Evolutionary conservation across 1,140 invertebrate species (phyloP).

Genomic region (Calephelis nemesis): DNA sequence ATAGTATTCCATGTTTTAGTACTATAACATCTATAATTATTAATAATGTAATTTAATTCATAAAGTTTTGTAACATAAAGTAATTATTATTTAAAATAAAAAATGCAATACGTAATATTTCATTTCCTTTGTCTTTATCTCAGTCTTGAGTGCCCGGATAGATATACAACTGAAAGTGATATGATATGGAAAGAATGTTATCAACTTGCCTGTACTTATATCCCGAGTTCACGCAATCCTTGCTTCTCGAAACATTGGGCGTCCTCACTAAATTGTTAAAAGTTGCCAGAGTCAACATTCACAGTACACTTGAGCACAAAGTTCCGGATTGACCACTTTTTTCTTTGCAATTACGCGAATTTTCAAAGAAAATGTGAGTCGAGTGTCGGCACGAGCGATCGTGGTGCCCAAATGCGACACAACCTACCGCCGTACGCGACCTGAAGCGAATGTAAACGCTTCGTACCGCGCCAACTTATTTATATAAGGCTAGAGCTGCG

Average conservation of each 20-base stretch:
- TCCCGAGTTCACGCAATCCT: conserved; percentile 65
- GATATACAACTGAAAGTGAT: conserved; percentile 11
- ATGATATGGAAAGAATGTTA: conserved; percentile 30
- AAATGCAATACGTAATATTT: neutral
- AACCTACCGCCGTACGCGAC: conserved; percentile 68
- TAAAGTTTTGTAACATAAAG: neutral
- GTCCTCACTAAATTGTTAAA: conserved; percentile 52
- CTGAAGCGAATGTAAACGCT: conserved; percentile 52
- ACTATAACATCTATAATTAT: too few relatives aligned
- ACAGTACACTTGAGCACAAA: conserved; percentile 67
- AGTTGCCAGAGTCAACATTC: conserved; percentile 36
- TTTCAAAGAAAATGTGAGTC: conserved; percentile 72
- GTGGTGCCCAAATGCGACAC: conserved; percentile 61
- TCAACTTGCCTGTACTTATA: conserved; percentile 49
- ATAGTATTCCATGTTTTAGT: too few relatives aligned
- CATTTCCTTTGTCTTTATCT: conserved; percentile 11
- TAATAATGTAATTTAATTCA: neutral
- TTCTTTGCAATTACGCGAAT: conserved; percentile 75
- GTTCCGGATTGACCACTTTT: conserved; percentile 61
- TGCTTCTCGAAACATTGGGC: conserved; percentile 57
- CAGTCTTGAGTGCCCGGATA: neutral
- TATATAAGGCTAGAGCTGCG: conserved; percentile 46
- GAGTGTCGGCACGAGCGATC: conserved; percentile 64
- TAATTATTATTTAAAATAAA: neutral
- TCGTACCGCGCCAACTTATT: conserved; percentile 39